Percentiles rank a stretch among this genome's conserved stretches.
Evolutionary conservation across 2,888 invertebrate species (phyloP).

Genomic region (Chorisops tibialis): DNA sequence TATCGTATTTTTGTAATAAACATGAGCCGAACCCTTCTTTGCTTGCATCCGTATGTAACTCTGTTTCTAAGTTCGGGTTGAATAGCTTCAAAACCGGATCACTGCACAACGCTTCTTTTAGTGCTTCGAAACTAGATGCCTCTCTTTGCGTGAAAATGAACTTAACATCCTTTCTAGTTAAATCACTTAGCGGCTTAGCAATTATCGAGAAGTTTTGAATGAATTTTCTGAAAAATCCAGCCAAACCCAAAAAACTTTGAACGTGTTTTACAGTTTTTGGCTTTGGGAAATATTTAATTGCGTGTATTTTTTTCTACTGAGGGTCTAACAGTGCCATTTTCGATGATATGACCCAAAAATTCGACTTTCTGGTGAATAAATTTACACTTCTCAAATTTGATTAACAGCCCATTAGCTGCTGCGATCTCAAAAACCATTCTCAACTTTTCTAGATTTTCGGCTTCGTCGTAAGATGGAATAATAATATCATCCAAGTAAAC

Average conservation of each 20-base stretch:
- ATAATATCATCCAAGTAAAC: no score
- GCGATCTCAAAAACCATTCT: no score
- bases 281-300: no score
- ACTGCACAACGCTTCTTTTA: slow-evolving; percentile 4
- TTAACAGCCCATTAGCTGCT: slow-evolving; percentile 23
- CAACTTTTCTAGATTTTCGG: slow-evolving; percentile 14
- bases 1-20: slow-evolving; percentile 31
- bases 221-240: slow-evolving; percentile 45
- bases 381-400: slow-evolving; percentile 34
- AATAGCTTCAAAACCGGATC: slow-evolving; percentile 33
- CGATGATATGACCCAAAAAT: slow-evolving; percentile 40
- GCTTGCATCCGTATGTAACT: slow-evolving; percentile 36
- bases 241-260: slow-evolving; percentile 43
- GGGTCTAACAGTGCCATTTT: slow-evolving; percentile 33
- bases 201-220: slow-evolving; percentile 40
- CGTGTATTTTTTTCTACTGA: no score
- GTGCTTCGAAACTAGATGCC: slow-evolving; percentile 32
- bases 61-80: slow-evolving; percentile 30
- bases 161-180: slow-evolving; percentile 25
- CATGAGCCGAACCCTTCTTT: slow-evolving; percentile 35
- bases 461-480: slow-evolving; percentile 14
- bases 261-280: no score
- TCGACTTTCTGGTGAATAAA: slow-evolving; percentile 26
- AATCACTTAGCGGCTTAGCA: slow-evolving; percentile 41
- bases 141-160: slow-evolving; percentile 36